Base-by-base conservation (phyloP, 2,888 invertebrate species). In the Platypus cylindrus region DNA sequence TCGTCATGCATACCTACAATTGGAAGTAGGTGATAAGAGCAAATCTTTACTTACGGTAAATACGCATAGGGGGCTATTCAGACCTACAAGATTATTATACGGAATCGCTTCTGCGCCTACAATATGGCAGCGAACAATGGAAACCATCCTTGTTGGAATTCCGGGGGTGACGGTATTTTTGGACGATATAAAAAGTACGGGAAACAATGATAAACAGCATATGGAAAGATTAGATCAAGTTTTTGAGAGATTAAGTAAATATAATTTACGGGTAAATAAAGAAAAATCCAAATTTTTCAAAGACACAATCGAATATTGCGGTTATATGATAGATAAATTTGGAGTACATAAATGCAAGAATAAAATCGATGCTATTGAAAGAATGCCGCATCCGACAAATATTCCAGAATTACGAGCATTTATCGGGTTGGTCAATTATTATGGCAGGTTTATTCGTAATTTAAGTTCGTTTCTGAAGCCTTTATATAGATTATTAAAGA, bases 401-500 rank as follows among this genome's bases (percentile, higher is more conserved):
- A 34, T 48, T 3, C 44, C 42, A 5, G 41, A 48, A 39, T 23
- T 53, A n/a, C 48, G 46, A 34, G 47, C 51, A 11, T 54, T 45
- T 37, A 30, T 51, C 4, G 54, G 55, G 4, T 32, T 48, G 26
- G 36, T 53, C 3, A 56, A 56, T 41, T 59, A 51, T 44, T 56
- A 54, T 35, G 39, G 47, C 7, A 49, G 47, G 34, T 58, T 56
- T 44, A 30, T 37, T 15, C 5, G 7, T 12, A 35, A 35, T 28
- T 14, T 9, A n/a, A 29, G 29, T 3, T 8, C 11, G 11, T 20
- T 34, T 15, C 16, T 35, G 15, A 32, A 16, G 17, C 32, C 25
- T 33, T 26, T 22, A 12, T 15, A 27, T 7, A 9, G 5, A 20
- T 7, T 20, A 20, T 9, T 9, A 20, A 7, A 7, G 9, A 5